Base-by-base conservation (phyloP, 2,888 invertebrate species). In the Lycocerus yunnanus region DNA sequence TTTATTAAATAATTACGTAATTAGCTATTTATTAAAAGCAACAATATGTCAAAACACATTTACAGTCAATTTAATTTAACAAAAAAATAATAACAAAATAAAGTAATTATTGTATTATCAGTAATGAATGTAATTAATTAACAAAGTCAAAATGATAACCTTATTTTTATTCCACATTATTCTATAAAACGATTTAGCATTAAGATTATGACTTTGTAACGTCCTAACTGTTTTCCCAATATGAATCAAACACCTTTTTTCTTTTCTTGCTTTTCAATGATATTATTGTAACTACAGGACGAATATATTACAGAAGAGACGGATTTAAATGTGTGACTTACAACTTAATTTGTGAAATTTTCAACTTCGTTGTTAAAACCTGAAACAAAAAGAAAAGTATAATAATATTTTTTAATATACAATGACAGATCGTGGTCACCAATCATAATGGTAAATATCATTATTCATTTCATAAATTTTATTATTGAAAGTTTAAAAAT, bases 251-350 rank as follows among this genome's bases (percentile, higher is more conserved):
- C 20, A 63, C 61, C 20, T 20, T 13, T 15, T 61, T 63, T 18
- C 16, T 63, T 63, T 63, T 18, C 20, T 63, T 63, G 16, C 18
- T 18, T 63, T 63, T 13, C n/a, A 16, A 61, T 67, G 14, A 58
- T 67, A 18, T 74, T 74, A 75, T 75, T 75, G 69, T 75, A 66
- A 60, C 43, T 71, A 75, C 69, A 43, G 75, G 75, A 75, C 75
- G 75, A 72, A 75, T 72, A 69, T 69, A 66, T 72, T 75, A 75
- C 69, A 69, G 59, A 66, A 69, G 11, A 75, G 75, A 75, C 75
- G 75, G 75, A 75, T 66, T 60, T 63, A 18, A n/a, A 63, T 18
- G 15, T 63, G 61, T 63, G 18, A 63, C n/a, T 43, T 43, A 43
- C n/a, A 43, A 43, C n/a, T n/a, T 43, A 43, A 43, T 43, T 43